Evolutionary conservation across 2,797 vertebrate genomes (phyloP), one percentile per base, ranked within the genome.

Genomic region (Dromococcyx pavoninus): DNA sequence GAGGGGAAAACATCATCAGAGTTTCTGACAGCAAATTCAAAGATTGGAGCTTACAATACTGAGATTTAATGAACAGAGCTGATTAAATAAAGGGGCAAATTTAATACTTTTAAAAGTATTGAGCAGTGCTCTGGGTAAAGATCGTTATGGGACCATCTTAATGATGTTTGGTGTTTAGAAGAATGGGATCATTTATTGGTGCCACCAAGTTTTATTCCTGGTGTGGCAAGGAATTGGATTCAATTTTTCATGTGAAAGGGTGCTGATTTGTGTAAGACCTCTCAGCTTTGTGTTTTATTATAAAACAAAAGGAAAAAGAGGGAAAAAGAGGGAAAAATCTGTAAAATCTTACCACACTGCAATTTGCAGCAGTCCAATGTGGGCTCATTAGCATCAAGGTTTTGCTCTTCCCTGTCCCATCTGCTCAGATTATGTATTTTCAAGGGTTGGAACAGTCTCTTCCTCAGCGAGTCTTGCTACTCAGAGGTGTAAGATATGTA

Each of bases 281-380:
- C 50, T 56, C 28, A 48, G 65, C 17, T 86, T 51, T 19, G 0
- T 33, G 43, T 58, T 43, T 56, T 70, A 1, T n/a, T 44, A 8
- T 57, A 41, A 44, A 69, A 32, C 27, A 72, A 69, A 60, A 73
- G 57, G 48, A 24, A 70, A 65, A 78, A 24, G 21, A 67, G n/a
- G n/a, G n/a, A 24, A 70, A 65, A 78, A 24, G 21, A 67, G n/a
- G n/a, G n/a, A 22, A 44, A 71, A 35, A 0, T n/a, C n/a, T n/a
- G 64, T 22, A 33, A 41, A 69, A 46, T 13, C 50, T 37, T 44
- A 13, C 27, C 11, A 0, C 4, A 1, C 54, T 53, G 39, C 53
- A 67, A 3, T 66, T 84, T 70, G 15, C 56, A 54, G 2, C 54
- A 58, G 4, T 12, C 39, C 1, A 1, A 14, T 0, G 0, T 10